Base-by-base conservation (phyloP, 1,140 invertebrate species). In the Belonocnema kinseyi region DNA sequence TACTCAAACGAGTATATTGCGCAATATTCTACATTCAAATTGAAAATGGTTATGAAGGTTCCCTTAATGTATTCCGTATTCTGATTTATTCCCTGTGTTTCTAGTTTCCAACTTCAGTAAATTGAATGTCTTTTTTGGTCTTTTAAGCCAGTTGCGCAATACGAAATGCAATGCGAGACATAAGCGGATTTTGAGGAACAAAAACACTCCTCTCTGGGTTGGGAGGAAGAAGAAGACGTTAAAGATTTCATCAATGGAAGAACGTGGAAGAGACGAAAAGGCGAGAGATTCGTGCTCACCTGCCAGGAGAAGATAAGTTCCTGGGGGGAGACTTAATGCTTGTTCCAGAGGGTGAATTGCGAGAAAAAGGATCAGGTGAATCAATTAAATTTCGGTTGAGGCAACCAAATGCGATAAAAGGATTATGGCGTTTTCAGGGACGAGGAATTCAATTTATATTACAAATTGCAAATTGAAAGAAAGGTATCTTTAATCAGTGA, bases 221-320 rank as follows among this genome's bases (percentile, higher is more conserved):
- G 21, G 33, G 33, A 56, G 52, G 13, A 53, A 66, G 17, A 70
- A n/a, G 21, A 75, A 66, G 58, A 40, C 14, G 40, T 26, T 19
- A 33, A 75, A 75, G 19, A 51, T 40, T 66, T 13, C 56, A 11
- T 13, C n/a, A 21, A 46, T 50, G 21, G 52, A 76, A 72, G 76
- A 76, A 54, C 10, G 72, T 40, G 40, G 51, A 78, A 73, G 76
- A 74, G 50, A 54, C 75, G 76, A 78, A 74, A 77, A 56, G 73
- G 53, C 70, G 74, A 56, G n/a, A 21, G 58, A 33, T 12, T 66
- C 61, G n/a, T 40, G 21, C 61, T 66, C 21, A 66, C 61, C 26
- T 66, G 61, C 14, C 33, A 66, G 26, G 53, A 54, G 53, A 54
- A 54, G 53, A 54, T 58, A 58, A 40, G 61, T 66, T 66, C 14